Conservation (phyloP, 2,113 vertebrate genomes). For the Rhynchomys soricoides region DNA sequence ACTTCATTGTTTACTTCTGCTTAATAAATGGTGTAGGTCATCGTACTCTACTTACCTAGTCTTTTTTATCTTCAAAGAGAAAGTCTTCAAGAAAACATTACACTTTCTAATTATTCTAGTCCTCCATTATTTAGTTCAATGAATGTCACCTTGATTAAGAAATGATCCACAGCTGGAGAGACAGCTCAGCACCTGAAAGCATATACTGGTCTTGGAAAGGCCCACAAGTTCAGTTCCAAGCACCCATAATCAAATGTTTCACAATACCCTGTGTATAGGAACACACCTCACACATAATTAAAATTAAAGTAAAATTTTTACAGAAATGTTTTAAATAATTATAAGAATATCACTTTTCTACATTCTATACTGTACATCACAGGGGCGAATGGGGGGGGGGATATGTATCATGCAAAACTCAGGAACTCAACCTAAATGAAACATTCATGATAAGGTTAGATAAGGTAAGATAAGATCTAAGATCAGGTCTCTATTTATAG, state of each 20-base stretch:
- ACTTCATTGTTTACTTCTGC: background rate
- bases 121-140: background rate
- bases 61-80: background rate
- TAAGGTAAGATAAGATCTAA: too few species aligned
- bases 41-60: too few species aligned
- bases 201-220: background rate
- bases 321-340: background rate
- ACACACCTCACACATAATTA: background rate
- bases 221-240: background rate
- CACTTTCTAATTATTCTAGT: background rate
- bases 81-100: background rate
- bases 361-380: background rate
- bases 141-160: background rate
- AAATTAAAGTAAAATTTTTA: background rate
- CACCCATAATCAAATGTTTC: background rate
- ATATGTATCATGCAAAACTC: accelerated
- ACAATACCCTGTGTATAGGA: background rate
- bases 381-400: background rate
- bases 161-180: background rate
- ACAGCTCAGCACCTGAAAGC: background rate
- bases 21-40: background rate
- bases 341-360: too few species aligned
- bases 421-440: background rate
- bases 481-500: background rate
- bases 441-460: too few species aligned